Evolutionary conservation across 2,888 invertebrate genomes (phyloP).

Genomic region (Rhabditophanes sp.): DNA sequence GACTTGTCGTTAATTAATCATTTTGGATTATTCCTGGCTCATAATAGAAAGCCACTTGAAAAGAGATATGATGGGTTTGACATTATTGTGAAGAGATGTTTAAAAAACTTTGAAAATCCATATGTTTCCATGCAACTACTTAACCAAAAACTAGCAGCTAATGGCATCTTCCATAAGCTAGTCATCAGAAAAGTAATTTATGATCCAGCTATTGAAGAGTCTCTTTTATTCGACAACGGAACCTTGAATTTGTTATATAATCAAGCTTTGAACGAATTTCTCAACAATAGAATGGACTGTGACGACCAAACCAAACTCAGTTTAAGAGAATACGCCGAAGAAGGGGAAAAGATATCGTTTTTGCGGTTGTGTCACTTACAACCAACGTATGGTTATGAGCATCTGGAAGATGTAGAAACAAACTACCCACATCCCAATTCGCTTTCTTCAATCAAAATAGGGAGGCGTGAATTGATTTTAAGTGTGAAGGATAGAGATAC

Average conservation of each 20-base stretch:
- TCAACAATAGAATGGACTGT: too few species aligned
- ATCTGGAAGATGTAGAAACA: constrained; percentile 59
- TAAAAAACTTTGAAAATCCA: constrained; percentile 92
- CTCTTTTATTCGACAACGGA: constrained; percentile 21
- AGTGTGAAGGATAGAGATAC: too few species aligned
- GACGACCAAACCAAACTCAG: too few species aligned
- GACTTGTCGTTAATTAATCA: too few species aligned
- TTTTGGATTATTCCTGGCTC: too few species aligned
- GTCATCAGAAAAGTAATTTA: constrained; percentile 22
- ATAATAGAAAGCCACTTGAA: too few species aligned
- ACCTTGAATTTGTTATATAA: constrained; percentile 20
- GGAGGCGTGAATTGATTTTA: too few species aligned
- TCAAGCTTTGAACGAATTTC: too few species aligned
- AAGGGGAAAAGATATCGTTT: constrained; percentile 54
- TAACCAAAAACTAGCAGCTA: constrained; percentile 14
- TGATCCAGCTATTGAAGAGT: constrained; percentile 27
- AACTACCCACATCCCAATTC: too few species aligned
- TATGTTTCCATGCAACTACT: constrained; percentile 60
- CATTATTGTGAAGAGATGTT: constrained; percentile 57
- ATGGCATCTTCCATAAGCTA: constrained; percentile 7
- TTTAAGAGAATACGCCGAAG: too few species aligned
- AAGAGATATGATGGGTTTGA: too few species aligned
- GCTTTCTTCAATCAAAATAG: too few species aligned
- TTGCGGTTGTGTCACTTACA: constrained; percentile 66
- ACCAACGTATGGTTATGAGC: constrained; percentile 74